These are phyloP conservation scores for Helicoverpa armigera DNA, from an alignment of 1,140 invertebrate genomes.

Conservation along the genomic window DNA sequence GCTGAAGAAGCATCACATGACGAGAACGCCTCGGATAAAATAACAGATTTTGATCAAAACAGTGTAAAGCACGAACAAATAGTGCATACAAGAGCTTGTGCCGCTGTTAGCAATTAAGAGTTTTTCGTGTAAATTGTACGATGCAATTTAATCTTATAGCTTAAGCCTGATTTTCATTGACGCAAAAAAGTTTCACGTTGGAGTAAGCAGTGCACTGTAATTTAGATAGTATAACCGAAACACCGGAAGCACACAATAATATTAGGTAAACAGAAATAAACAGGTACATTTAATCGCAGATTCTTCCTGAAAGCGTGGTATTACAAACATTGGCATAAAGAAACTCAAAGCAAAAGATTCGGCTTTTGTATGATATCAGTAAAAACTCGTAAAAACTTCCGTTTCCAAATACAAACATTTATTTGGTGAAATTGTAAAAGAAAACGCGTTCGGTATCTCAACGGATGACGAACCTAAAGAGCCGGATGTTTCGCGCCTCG, in stretches of 20 bases:
- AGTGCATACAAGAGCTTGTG: background rate
- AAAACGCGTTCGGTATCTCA: slow-evolving; percentile 35
- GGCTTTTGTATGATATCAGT: slow-evolving; percentile 10
- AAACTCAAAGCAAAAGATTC: background rate
- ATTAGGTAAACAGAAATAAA: background rate
- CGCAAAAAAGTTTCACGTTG: too few relatives aligned
- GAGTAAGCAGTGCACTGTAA: too few relatives aligned
- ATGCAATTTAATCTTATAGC: too few relatives aligned
- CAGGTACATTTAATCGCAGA: background rate
- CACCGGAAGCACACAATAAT: too few relatives aligned
- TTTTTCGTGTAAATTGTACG: too few relatives aligned
- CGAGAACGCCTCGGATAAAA: background rate
- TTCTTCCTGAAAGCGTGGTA: background rate
- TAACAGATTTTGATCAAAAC: background rate
- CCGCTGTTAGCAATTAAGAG: too few relatives aligned
- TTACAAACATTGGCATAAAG: background rate
- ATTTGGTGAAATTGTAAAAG: slow-evolving; percentile 40
- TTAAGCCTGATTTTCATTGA: too few relatives aligned
- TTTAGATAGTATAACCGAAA: too few relatives aligned
- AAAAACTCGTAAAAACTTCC: slow-evolving; percentile 28
- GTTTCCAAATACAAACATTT: slow-evolving; percentile 29
- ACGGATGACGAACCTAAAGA: slow-evolving; percentile 25
- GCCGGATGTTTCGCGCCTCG: slow-evolving; percentile 48
- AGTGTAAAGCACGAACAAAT: background rate
- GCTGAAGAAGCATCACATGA: background rate